Evolutionary conservation across 2,888 invertebrate species (phyloP).

Genomic region (Clunio marinus): DNA sequence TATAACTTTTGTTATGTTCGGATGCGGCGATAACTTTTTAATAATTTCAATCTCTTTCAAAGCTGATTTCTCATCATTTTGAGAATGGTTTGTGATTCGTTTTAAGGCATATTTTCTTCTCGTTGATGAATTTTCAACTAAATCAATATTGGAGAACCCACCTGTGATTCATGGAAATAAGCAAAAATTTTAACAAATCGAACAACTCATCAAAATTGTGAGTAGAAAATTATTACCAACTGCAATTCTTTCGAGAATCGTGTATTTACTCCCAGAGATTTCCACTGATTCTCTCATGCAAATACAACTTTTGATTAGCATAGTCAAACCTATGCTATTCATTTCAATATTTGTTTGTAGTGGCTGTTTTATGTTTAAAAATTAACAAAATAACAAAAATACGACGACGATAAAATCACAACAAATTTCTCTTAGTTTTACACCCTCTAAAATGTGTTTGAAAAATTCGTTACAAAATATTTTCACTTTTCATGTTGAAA

Average conservation of each 20-base stretch:
- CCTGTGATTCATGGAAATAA: conserved; percentile 57
- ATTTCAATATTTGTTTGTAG: conserved; percentile 8
- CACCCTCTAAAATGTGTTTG: too few relatives aligned
- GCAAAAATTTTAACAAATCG: conserved; percentile 24
- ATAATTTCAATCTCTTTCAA: conserved; percentile 70
- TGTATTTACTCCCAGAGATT: conserved; percentile 27
- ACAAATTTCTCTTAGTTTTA: background rate
- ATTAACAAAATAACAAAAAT: background rate
- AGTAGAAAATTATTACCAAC: conserved; percentile 25
- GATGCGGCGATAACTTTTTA: conserved; percentile 64
- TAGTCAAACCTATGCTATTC: conserved; percentile 28
- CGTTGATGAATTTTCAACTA: conserved; percentile 65
- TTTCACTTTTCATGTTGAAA: too few relatives aligned
- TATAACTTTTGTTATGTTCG: conserved; percentile 67
- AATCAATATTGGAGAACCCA: conserved; percentile 75
- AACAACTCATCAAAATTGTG: conserved; percentile 34
- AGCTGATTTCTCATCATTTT: conserved; percentile 69
- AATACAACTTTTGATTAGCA: conserved; percentile 26
- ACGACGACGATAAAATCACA: background rate
- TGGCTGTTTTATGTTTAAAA: background rate
- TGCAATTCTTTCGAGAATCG: conserved; percentile 30
- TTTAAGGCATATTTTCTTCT: conserved; percentile 71
- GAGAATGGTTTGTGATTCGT: conserved; percentile 73
- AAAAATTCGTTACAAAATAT: too few relatives aligned
- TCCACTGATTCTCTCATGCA: conserved; percentile 27